Evolutionary conservation across 2,888 invertebrate genomes (phyloP), one percentile per base, ranked within the genome.

Genomic region (Agriopis leucophaearia): DNA sequence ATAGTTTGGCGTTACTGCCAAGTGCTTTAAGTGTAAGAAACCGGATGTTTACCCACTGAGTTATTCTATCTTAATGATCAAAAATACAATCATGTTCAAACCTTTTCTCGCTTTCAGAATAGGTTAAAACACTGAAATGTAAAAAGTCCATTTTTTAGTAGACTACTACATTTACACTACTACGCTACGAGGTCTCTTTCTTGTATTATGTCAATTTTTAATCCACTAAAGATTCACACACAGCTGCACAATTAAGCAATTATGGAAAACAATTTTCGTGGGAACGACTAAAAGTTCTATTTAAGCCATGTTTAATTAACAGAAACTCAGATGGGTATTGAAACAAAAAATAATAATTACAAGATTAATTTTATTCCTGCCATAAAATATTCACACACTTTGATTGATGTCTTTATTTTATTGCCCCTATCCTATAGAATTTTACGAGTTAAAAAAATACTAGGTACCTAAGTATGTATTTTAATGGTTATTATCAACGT

Each of bases 191-290:
- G 38, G 8, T 8, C 1, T 38, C 27, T 38, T 38, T 38, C 1
- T 38, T 13, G 27, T n/a, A 44, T 35, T 42, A 63, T 55, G 66
- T 64, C 54, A 47, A 64, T 35, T 59, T 66, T 55, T 38, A 59
- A 62, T 45, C 56, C 13, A 27, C 13, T 27, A n/a, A 64, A 67
- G 59, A 55, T 66, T 70, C 70, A 67, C 70, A 72, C 64, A 70
- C 45, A 66, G 38, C 52, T 47, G 12, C 57, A 71, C 68, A 74
- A 74, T 71, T 60, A 48, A 60, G 54, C 47, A 70, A 67, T 73
- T 69, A 71, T 65, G 60, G n/a, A 71, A 68, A 69, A 63, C 59
- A 52, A 67, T 69, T 67, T 71, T 67, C 69, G 74, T 73, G 71
- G 44, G 72, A 69, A 70, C 45, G 16, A 15, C 1, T 55, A 58